phyloP scores from a whole-genome alignment of 2,888 invertebrate species.

The Hyposoter dolosus region DNA sequence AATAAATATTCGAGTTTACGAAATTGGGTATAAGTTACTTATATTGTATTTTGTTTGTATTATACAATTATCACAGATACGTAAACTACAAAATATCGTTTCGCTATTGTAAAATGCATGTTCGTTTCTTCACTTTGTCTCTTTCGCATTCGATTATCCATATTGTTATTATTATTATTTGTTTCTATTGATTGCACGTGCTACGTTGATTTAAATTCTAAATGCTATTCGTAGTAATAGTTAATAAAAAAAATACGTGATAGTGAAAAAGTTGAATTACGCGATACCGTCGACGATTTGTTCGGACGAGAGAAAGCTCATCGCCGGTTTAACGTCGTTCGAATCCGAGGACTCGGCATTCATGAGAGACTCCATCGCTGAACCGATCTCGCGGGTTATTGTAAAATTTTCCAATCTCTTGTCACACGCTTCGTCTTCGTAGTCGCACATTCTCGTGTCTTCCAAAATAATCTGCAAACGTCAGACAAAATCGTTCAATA shows the following conservation, averaged over 20 bases:
- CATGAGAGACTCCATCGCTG: slow-evolving; percentile 73
- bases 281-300: slow-evolving; percentile 68
- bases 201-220: slow-evolving; percentile 61
- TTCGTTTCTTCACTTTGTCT: slow-evolving; percentile 40
- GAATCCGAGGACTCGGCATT: slow-evolving; percentile 71
- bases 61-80: slow-evolving; percentile 84
- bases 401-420: slow-evolving; percentile 72
- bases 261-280: slow-evolving; percentile 56
- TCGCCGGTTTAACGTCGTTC: slow-evolving; percentile 74
- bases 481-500: background rate
- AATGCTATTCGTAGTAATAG: slow-evolving; percentile 55
- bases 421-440: slow-evolving; percentile 70
- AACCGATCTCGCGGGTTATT: slow-evolving; percentile 72
- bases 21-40: slow-evolving; percentile 79
- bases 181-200: slow-evolving; percentile 66
- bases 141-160: slow-evolving; percentile 50
- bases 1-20: slow-evolving; percentile 22
- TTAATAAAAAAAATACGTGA: slow-evolving; percentile 55
- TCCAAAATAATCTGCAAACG: slow-evolving; percentile 72
- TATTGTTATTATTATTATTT: slow-evolving; percentile 16
- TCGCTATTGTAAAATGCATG: slow-evolving; percentile 81
- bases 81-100: slow-evolving; percentile 83
- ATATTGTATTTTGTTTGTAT: slow-evolving; percentile 73
- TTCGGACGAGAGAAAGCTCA: slow-evolving; percentile 71
- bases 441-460: slow-evolving; percentile 69